Conservation (phyloP, 2,113 vertebrate genomes). For the Hippocampus zosterae region DNA sequence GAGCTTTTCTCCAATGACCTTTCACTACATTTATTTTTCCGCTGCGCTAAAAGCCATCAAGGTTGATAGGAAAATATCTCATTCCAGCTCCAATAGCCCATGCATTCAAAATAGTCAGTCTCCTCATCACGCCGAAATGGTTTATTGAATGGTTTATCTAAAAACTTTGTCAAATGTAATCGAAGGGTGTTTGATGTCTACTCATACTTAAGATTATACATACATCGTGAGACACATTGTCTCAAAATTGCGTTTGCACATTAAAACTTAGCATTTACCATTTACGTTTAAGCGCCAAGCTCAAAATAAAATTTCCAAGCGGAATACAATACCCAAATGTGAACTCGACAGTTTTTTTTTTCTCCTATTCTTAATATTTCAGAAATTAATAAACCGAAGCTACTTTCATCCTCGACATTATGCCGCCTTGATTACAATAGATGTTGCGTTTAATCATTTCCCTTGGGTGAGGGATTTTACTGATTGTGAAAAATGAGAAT, state of each 20-base stretch:
- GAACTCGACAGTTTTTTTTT: constrained; percentile 13
- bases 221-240: neutral
- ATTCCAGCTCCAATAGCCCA: constrained; percentile 29
- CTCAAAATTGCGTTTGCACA: neutral
- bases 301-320: neutral
- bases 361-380: constrained; percentile 11
- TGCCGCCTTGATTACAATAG: constrained; percentile 45
- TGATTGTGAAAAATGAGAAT: constrained; percentile 53
- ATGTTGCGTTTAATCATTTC: constrained; percentile 55
- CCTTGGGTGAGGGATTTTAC: constrained; percentile 47
- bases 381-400: constrained; percentile 25
- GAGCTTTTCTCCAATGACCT: constrained; percentile 23
- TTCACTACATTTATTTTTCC: constrained; percentile 37
- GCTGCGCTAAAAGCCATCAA: constrained; percentile 51
- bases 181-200: neutral
- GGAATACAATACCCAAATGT: constrained; percentile 8
- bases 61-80: constrained; percentile 42
- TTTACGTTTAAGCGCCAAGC: neutral
- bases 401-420: constrained; percentile 24
- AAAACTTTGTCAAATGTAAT: constrained; percentile 1
- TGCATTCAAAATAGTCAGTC: constrained; percentile 58
- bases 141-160: constrained; percentile 48
- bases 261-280: neutral
- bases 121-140: constrained; percentile 63
- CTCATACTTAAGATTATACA: neutral